Evolutionary conservation across 92 coral and sea anemone genomes (phyloP), one percentile per base, ranked within the genome.

Genomic region (Actinernus sp.): DNA sequence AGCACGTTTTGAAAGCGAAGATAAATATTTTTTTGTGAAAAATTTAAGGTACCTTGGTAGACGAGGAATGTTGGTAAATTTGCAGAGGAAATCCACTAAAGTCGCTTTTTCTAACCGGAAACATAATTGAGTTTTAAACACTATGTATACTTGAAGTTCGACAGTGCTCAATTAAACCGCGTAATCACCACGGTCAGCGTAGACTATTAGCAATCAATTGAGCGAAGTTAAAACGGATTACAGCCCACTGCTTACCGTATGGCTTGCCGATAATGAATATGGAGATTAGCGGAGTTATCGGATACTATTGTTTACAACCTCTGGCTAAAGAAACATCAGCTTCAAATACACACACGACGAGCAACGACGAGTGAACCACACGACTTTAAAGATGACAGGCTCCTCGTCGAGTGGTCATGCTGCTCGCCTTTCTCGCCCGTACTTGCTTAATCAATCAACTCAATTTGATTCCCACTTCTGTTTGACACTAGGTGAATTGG

Each of bases 121-220:
- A 45, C 52, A 4, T 45, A 23, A 45, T 45, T 45, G 52, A 12
- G 19, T 45, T 45, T 45, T 45, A 45, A 45, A 45, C 52, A 45
- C 18, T 4, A 7, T 4, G 11, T 8, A 17, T 18, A 8, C 52
- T 45, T 45, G 22, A 6, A 45, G 22, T 45, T 45, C 52, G 52
- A 45, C 52, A 45, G 52, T 17, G 19, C 8, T 34, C 41, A 34
- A 34, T 34, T 34, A 34, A 6, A 34, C 14, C 41, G 41, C 19
- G 17, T 45, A 45, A 45, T 45, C 19, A 18, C 17, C 21, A 45
- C 19, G 10, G 21, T 18, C 10, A 18, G 19, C 10, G 21, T 45
- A 4, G 18, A 9, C 10, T 8, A 9, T 4, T 7, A 45, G 19
- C 19, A 45, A 45, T 18, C 19, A 23, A 34, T 34, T 14, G 14